Conservation (phyloP, 2,797 vertebrate species). For the Crypturellus tataupa region DNA sequence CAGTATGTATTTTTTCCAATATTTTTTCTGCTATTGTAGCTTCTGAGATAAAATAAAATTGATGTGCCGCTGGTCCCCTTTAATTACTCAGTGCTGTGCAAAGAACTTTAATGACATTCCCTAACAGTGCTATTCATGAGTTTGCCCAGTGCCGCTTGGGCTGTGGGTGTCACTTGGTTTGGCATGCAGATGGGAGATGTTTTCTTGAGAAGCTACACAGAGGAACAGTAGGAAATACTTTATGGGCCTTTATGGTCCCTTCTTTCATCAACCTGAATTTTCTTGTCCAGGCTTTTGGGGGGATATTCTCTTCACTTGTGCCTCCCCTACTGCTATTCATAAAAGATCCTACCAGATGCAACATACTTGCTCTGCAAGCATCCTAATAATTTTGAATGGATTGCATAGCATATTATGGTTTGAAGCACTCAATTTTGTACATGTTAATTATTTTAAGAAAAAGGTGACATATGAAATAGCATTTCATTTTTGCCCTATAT, state of each 20-base stretch:
- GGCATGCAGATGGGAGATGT: background rate
- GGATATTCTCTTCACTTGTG: background rate
- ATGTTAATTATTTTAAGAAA: background rate
- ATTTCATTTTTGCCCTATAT: constrained; percentile 3
- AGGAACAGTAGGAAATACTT: background rate
- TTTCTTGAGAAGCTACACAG: background rate
- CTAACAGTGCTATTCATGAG: background rate
- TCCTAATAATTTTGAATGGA: background rate
- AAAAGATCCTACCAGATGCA: background rate
- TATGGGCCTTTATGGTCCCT: background rate
- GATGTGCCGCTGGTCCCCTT: background rate
- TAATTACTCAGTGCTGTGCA: background rate
- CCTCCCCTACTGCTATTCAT: background rate
- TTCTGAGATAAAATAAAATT: background rate
- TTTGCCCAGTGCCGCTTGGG: background rate
- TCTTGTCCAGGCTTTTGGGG: background rate
- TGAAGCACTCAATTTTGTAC: background rate
- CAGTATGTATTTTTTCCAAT: background rate
- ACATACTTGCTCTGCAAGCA: background rate
- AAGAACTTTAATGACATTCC: background rate
- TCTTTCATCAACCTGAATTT: background rate
- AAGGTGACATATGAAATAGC: background rate
- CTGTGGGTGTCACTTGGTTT: background rate
- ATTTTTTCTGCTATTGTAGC: background rate
- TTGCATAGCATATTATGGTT: background rate